Evolutionary conservation across 2,113 vertebrate genomes (phyloP), one percentile per base, ranked within the genome.

Genomic region (Lampris megalopsis): DNA sequence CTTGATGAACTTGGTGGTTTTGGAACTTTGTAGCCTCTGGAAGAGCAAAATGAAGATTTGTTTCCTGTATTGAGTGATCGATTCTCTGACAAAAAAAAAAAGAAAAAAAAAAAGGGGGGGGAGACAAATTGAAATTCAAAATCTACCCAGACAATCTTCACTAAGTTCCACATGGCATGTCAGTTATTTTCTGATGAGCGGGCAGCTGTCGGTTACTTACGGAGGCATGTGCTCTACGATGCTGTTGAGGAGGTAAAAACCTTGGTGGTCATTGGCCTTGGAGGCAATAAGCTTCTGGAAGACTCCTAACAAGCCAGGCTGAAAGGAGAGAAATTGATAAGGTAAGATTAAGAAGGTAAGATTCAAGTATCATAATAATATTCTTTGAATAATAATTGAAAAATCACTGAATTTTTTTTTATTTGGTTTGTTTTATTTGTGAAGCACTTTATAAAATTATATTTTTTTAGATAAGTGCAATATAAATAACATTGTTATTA

Each of bases 1-100:
- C 90, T 99, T 99, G 76, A 99, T 96, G 90, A 97, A 99, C 91
- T 99, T 99, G 37, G 98, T 99, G 74, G 98, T 99, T 94, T 99
- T 99, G 84, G 98, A 99, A 93, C 95, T 97, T 80, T 99, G 98
- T 75, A 99, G 95, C 92, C 98, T 96, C 89, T 99, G 98, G 94
- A 99, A 99, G 2, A 99, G 94, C 9, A 99, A 91, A 91, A 99
- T 97, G 91, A 97, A 99, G 92, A 99, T 98, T 85, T 99, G 98
- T 80, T 97, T 99, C 91, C 96, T 96, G 86, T 99, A 99, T 47
- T 98, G 96, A 80, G 91, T 95, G 87, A 99, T 94, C 0, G 96
- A 96, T 63, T 96, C 97, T 58, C 98, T 99, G 87, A 36, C 1
- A 56, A 77, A 66, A 67, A n/a, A 24, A 63, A 40, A 3, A 35